Evolutionary conservation across 2,113 vertebrate species (phyloP).

Genomic region (Pluvialis apricaria): DNA sequence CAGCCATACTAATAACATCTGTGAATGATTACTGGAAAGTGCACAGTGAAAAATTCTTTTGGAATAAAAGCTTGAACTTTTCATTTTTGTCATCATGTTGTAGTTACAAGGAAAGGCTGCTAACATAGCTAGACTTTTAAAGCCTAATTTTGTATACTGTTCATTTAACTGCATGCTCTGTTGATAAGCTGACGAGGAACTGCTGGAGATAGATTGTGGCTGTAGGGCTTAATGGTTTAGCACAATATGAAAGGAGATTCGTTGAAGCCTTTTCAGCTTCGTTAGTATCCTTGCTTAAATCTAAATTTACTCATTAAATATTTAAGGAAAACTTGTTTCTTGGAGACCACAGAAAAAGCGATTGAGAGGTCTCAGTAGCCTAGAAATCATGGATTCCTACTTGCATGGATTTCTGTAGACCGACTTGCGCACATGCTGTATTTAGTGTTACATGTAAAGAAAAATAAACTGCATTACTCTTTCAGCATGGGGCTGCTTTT

Average conservation of each 20-base stretch:
- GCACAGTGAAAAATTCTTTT: background rate
- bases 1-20: background rate
- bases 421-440: conserved; percentile 56
- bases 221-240: background rate
- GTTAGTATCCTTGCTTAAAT: background rate
- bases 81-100: background rate
- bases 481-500: conserved; percentile 95
- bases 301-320: background rate
- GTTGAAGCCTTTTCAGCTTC: background rate
- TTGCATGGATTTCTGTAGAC: conserved; percentile 76
- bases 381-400: conserved; percentile 65
- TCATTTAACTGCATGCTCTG: conserved; percentile 2
- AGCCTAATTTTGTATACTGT: background rate
- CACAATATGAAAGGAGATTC: background rate
- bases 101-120: background rate
- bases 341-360: conserved; percentile 41
- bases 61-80: background rate
- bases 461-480: conserved; percentile 81
- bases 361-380: conserved; percentile 25
- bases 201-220: background rate
- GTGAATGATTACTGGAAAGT: background rate
- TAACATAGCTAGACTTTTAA: background rate
- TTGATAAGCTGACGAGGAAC: background rate
- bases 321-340: conserved; percentile 10
- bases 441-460: conserved; percentile 72